Conservation (phyloP, 2,113 vertebrate genomes). For the Peromyscus leucopus region DNA sequence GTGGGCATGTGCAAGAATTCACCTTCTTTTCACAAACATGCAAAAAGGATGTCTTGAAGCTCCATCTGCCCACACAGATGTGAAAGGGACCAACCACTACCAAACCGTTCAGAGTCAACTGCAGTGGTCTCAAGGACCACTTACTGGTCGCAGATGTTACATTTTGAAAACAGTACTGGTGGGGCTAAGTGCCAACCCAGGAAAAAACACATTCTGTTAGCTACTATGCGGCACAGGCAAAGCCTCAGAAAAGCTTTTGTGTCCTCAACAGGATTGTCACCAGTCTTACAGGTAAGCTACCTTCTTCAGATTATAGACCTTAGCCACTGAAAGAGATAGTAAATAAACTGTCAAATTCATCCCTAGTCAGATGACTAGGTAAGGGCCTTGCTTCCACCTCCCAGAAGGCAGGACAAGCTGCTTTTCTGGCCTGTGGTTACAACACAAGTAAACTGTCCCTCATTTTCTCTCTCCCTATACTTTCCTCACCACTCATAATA, state of each 20-base stretch:
- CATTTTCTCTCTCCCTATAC: not conserved
- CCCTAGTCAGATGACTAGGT: not conserved
- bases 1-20: not conserved
- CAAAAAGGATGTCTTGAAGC: conserved; percentile 1
- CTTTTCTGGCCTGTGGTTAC: not conserved
- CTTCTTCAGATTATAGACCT: not conserved
- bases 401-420: not conserved
- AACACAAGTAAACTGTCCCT: not conserved
- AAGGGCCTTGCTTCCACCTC: not conserved
- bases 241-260: not conserved
- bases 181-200: not conserved
- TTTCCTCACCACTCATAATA: conserved; percentile 8
- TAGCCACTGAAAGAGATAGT: not conserved
- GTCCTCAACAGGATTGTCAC: not conserved
- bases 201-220: not conserved
- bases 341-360: not conserved
- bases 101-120: not conserved
- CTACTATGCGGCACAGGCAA: not conserved
- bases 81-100: not conserved
- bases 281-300: not conserved
- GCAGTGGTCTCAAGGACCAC: too few species aligned
- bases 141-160: not conserved
- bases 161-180: not conserved
- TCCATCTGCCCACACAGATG: not conserved
- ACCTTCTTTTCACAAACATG: not conserved